A percentile compares a stretch with the other conserved stretches of the same genome.
Conservation (phyloP, 53 echinoderm and acorn worm species). For the Echinarachnius parma region DNA sequence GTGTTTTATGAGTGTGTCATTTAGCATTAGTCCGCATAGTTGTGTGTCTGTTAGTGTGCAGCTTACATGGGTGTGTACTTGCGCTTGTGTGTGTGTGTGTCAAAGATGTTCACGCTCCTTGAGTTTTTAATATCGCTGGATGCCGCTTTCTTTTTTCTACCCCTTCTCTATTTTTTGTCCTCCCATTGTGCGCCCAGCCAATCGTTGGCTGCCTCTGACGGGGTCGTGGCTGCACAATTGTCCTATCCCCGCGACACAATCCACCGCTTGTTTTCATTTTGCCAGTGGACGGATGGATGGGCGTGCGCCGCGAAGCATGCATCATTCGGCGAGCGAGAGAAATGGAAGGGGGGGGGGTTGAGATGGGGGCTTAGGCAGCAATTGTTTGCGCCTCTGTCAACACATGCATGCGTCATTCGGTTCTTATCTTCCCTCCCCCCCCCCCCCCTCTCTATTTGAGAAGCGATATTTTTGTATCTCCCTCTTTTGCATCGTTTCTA, state of each 20-base stretch:
- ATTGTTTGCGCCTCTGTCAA: constrained; percentile 37
- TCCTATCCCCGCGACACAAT: constrained; percentile 14
- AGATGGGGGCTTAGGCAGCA: constrained; percentile 31
- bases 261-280: constrained; percentile 31
- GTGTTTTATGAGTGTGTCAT: too few relatives aligned
- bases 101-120: too few relatives aligned
- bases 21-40: too few relatives aligned
- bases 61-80: background rate
- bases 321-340: constrained; percentile 4
- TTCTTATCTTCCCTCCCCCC: constrained; percentile 9
- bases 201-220: background rate
- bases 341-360: background rate
- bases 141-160: background rate
- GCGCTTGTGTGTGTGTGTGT: constrained; percentile 24
- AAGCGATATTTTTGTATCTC: background rate
- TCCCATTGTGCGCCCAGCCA: background rate
- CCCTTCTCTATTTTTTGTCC: constrained; percentile 11
- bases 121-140: background rate
- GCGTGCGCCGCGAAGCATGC: constrained; percentile 34
- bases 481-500: background rate
- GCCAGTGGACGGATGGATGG: constrained; percentile 1
- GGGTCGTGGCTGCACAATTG: constrained; percentile 15
- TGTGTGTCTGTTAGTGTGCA: constrained; percentile 20
- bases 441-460: constrained; percentile 28
- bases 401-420: background rate